Conservation (phyloP, 1,140 invertebrate genomes). For the Orchestia grillus region DNA sequence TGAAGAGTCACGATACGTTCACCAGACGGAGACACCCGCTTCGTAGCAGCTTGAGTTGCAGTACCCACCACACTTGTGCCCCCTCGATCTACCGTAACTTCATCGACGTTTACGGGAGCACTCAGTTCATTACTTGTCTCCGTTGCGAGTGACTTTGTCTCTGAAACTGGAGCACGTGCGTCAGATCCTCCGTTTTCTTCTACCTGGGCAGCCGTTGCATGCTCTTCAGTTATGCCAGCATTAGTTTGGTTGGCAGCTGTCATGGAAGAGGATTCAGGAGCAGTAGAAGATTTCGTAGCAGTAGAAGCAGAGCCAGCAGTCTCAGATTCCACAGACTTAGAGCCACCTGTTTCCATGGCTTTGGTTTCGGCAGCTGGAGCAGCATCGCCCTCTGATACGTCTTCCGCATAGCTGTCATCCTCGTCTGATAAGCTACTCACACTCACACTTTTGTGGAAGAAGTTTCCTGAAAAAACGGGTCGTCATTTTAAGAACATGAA, state of each 20-base stretch:
- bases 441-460: conserved; percentile 80
- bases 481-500: neutral
- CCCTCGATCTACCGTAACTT: neutral
- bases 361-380: neutral
- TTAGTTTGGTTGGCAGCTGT: neutral
- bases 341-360: neutral
- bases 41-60: neutral
- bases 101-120: neutral
- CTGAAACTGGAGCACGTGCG: neutral
- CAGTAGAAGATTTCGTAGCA: neutral
- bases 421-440: conserved; percentile 87
- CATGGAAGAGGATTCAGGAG: neutral
- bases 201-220: neutral
- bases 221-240: neutral
- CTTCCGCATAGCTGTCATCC: conserved; percentile 79
- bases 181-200: neutral
- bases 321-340: neutral
- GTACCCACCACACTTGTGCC: neutral
- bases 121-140: neutral
- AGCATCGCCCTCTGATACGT: neutral
- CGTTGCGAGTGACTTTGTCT: neutral
- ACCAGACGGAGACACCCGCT: neutral
- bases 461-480: conserved; percentile 29
- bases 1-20: neutral
- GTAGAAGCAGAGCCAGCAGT: neutral